A percentile compares a stretch with the other conserved stretches of the same genome.
Conservation (phyloP, 1,140 invertebrate genomes). For the Lordiphosa clarofinis region DNA sequence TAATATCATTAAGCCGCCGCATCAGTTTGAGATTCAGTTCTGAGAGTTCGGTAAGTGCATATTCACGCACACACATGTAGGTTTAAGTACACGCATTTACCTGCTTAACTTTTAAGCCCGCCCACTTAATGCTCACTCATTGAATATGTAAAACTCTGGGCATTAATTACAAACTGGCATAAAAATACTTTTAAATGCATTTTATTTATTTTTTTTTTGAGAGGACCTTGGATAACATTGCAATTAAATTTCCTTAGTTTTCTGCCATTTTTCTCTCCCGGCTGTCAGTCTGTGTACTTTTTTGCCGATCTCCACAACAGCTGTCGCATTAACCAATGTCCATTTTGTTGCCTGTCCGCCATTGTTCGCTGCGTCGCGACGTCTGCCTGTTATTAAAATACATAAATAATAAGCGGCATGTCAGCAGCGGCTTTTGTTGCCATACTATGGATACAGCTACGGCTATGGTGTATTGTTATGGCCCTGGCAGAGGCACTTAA, state of each 20-base stretch:
- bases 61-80: slow-evolving; percentile 8
- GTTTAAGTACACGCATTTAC: slow-evolving; percentile 14
- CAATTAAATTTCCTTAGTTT: slow-evolving; percentile 33
- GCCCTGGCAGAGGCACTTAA: slow-evolving; percentile 68
- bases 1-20: slow-evolving; percentile 63
- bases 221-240: slow-evolving; percentile 52
- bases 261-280: no score
- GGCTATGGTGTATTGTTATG: slow-evolving; percentile 65
- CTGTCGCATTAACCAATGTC: slow-evolving; percentile 74
- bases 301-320: slow-evolving; percentile 44
- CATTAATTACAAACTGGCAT: slow-evolving; percentile 46
- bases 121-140: slow-evolving; percentile 59
- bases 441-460: no score
- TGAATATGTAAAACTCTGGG: slow-evolving; percentile 56
- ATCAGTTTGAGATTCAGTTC: slow-evolving; percentile 15
- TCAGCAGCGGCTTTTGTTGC: slow-evolving; percentile 75
- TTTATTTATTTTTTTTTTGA: not conserved
- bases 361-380: slow-evolving; percentile 52
- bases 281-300: slow-evolving; percentile 5
- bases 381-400: slow-evolving; percentile 74
- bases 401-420: slow-evolving; percentile 77
- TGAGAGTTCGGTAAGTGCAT: not conserved
- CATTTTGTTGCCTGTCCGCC: slow-evolving; percentile 67
- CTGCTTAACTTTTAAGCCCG: slow-evolving; percentile 16
- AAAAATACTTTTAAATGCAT: slow-evolving; percentile 28